phyloP scores from a whole-genome alignment of 2,113 vertebrate genomes.

The Malurus alboscapulatus region DNA sequence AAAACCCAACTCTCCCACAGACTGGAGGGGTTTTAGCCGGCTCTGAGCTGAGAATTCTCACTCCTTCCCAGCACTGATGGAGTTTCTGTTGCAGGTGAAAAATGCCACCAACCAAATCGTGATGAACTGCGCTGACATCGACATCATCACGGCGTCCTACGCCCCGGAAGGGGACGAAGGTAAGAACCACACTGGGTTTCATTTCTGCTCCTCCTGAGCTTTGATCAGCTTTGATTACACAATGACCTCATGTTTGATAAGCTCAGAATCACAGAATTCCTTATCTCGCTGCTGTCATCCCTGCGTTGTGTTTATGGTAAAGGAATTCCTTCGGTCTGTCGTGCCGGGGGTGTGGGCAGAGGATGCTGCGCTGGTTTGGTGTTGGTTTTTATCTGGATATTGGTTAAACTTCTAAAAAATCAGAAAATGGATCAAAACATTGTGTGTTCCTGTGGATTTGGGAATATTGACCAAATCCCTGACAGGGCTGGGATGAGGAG shows the following conservation, averaged over 20 bases:
- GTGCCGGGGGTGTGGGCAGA: no score
- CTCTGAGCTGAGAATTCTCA: not conserved
- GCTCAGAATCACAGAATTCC: not conserved
- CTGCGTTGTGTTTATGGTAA: no score
- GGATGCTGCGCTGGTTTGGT: no score
- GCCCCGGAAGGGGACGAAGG: slow-evolving; percentile 91
- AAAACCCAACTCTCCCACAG: not conserved
- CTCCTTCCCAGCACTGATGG: not conserved
- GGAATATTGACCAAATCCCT: no score
- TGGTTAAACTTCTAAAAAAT: no score
- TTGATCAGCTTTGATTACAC: not conserved
- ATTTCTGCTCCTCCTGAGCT: not conserved
- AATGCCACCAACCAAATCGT: slow-evolving; percentile 97
- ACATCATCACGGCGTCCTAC: slow-evolving; percentile 98
- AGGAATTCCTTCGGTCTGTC: no score
- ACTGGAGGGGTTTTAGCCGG: fast-evolving
- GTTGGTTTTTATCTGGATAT: no score
- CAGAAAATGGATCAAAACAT: no score
- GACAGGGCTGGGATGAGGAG: no score
- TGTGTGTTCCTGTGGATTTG: no score
- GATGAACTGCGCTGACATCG: slow-evolving; percentile 99
- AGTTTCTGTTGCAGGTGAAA: slow-evolving; percentile 83
- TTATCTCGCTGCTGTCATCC: no score
- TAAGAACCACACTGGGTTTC: slow-evolving; percentile 40
- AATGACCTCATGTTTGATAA: not conserved